Evolutionary conservation across 2,113 vertebrate species (phyloP), one percentile per base, ranked within the genome.

Genomic region (Tyrannus savana): DNA sequence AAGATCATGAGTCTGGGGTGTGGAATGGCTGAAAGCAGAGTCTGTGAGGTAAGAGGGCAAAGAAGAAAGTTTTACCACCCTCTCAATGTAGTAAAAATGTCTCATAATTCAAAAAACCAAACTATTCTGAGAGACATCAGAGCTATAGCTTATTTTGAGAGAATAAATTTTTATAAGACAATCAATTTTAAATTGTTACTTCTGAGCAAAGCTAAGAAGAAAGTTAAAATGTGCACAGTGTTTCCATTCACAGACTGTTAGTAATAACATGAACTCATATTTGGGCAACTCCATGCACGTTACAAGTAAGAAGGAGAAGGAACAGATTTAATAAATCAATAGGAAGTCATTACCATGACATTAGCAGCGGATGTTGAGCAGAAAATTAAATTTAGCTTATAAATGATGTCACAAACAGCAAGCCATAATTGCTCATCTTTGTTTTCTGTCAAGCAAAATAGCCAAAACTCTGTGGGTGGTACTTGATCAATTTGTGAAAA

Each of bases 321-420:
- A 95, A 83, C 78, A 95, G 82, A 96, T 90, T 66, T 96, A 96
- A 97, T 95, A 95, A 97, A 98, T 95, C 91, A 87, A 96, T 96
- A 98, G 98, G 98, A 98, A 98, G 97, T 94, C 96, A 98, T 98
- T 98, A 98, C 96, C 93, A 89, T 92, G 96, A 95, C 95, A 98
- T 98, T 98, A 98, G 93, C 91, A 96, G 97, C 64, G 84, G 97
- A 97, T 97, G 93, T 96, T 95, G 95, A 95, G 95, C 80, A 98
- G 98, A 97, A 98, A 98, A 98, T 98, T 98, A 85, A 97, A 98
- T 98, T 96, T 96, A 93, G 97, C 90, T 95, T 92, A 96, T 94
- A 97, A 96, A 96, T 97, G 96, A 97, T 97, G 97, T 98, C 97
- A 97, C 95, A 87, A 97, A 89, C 91, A 96, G 91, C 88, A 74